Evolutionary conservation across 2,888 invertebrate species (phyloP).

Genomic region (Phoenoteleia sp.): DNA sequence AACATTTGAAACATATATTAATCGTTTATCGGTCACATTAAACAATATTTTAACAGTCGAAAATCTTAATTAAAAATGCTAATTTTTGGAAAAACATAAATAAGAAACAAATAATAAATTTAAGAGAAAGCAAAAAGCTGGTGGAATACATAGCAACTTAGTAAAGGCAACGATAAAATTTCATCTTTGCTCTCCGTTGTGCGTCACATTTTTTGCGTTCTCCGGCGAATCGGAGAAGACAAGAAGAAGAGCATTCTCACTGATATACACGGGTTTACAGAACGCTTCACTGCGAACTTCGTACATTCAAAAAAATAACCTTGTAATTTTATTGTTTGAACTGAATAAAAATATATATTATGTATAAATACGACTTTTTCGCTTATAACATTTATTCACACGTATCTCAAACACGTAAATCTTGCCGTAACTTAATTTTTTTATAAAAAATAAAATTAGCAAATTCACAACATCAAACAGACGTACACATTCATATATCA

Average conservation of each 20-base stretch:
- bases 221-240: slow-evolving; percentile 72
- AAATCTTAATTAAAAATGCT: too few species aligned
- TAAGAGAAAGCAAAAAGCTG: slow-evolving; percentile 38
- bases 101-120: slow-evolving; percentile 14
- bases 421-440: too few species aligned
- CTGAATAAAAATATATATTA: slow-evolving; percentile 21
- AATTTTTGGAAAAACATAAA: not conserved
- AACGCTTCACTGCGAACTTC: slow-evolving; percentile 68
- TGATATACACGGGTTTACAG: slow-evolving; percentile 69
- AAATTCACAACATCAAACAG: too few species aligned
- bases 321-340: slow-evolving; percentile 54
- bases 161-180: slow-evolving; percentile 70
- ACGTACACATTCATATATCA: too few species aligned
- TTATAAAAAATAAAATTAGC: too few species aligned
- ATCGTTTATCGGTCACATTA: too few species aligned
- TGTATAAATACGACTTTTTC: not conserved
- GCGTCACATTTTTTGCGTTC: slow-evolving; percentile 76
- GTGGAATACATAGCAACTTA: slow-evolving; percentile 56
- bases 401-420: too few species aligned
- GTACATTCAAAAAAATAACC: slow-evolving; percentile 65
- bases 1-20: too few species aligned
- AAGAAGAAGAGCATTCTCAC: slow-evolving; percentile 73
- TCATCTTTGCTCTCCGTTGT: slow-evolving; percentile 72
- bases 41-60: too few species aligned
- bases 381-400: not conserved